These are phyloP conservation scores for Climacteris rufus DNA, from an alignment of 2,113 vertebrate genomes.

Conservation along the genomic window DNA sequence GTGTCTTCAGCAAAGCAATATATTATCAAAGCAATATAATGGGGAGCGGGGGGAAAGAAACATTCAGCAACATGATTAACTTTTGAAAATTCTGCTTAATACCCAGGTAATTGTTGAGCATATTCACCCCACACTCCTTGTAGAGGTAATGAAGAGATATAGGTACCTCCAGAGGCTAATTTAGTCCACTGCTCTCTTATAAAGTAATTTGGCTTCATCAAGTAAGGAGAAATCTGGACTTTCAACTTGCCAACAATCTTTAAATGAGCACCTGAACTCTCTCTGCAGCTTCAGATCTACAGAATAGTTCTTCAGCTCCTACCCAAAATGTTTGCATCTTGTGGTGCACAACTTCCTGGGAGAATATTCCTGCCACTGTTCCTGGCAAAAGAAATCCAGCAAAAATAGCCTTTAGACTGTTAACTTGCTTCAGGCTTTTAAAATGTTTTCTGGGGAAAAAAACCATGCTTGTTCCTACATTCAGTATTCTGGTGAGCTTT, in stretches of 20 bases:
- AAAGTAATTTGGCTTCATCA: constrained; percentile 18
- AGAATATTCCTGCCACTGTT: not conserved
- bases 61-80: not conserved
- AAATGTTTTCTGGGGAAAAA: not conserved
- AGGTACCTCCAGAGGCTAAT: not conserved
- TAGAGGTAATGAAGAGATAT: not conserved
- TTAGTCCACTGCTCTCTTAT: not conserved
- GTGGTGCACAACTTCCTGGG: not conserved
- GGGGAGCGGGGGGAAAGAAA: rapidly evolving
- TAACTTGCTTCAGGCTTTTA: not conserved
- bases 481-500: constrained; percentile 7
- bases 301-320: not conserved
- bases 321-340: not conserved
- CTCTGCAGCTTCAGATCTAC: not conserved
- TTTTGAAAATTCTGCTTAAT: not conserved
- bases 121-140: not conserved
- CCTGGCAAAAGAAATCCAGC: not conserved
- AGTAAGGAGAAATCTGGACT: not conserved
- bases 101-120: not conserved
- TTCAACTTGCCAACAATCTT: not conserved
- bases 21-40: not conserved
- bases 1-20: not conserved
- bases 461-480: not conserved
- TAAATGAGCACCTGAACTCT: not conserved
- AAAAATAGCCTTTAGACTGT: not conserved